phyloP scores from a whole-genome alignment of 1,140 invertebrate genomes.

The Pararge aegeria region DNA sequence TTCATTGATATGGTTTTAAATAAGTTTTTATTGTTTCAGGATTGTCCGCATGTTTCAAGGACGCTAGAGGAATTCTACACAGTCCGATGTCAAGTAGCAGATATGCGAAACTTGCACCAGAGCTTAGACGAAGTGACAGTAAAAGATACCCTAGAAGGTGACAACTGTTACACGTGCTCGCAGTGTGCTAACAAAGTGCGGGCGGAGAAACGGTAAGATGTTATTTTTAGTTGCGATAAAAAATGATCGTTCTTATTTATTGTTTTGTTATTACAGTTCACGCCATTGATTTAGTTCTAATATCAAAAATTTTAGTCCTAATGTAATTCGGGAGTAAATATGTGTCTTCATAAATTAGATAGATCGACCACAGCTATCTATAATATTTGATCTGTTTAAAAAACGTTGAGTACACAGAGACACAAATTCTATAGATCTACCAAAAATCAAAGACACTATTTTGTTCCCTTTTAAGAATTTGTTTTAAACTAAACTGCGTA shows the following conservation, averaged over 20 bases:
- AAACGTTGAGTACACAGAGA: too few species aligned
- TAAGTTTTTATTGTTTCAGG: conserved; percentile 70
- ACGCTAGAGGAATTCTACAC: conserved; percentile 98
- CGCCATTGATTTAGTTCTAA: neutral
- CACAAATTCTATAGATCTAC: too few species aligned
- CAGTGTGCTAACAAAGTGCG: conserved; percentile 96
- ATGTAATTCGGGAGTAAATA: neutral
- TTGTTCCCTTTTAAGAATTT: too few species aligned
- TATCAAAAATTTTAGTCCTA: neutral
- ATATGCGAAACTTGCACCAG: conserved; percentile 97
- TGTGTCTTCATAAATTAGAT: too few species aligned
- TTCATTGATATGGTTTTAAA: too few species aligned
- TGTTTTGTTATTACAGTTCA: too few species aligned
- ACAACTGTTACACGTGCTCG: conserved; percentile 98
- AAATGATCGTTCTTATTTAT: too few species aligned
- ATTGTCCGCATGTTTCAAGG: conserved; percentile 95
- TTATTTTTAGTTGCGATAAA: too few species aligned
- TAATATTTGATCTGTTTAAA: too few species aligned
- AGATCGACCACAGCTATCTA: too few species aligned
- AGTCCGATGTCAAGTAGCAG: conserved; percentile 95
- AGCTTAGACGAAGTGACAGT: conserved; percentile 97
- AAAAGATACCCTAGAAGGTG: conserved; percentile 96
- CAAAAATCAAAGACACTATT: too few species aligned
- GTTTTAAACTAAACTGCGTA: too few species aligned
- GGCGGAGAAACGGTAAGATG: conserved; percentile 92